Percentiles rank a stretch among this genome's conserved stretches.
phyloP scores from a whole-genome alignment of 2,797 vertebrate species.

The Enteromius fasciolatus region DNA sequence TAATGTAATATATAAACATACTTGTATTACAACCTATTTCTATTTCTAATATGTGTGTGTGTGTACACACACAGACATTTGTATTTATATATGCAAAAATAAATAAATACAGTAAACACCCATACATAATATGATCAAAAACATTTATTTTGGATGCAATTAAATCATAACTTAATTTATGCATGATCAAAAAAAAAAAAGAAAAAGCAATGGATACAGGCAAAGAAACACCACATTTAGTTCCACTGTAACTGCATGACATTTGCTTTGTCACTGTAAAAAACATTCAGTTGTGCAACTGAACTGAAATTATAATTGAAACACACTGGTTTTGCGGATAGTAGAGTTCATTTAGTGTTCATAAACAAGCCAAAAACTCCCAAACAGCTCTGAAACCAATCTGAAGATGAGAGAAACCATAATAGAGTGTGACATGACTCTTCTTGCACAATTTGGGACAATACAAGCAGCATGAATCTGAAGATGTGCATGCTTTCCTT shows the following conservation, averaged over 20 bases:
- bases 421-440: background rate
- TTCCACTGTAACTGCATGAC: background rate
- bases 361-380: background rate
- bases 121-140: too few species aligned
- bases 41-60: rapidly evolving
- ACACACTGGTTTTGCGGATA: background rate
- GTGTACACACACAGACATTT: too few species aligned
- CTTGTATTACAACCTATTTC: too few species aligned
- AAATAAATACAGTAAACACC: too few species aligned
- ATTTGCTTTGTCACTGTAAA: background rate
- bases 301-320: background rate
- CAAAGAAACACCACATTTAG: background rate
- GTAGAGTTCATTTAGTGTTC: background rate
- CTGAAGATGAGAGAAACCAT: background rate
- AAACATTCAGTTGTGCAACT: background rate
- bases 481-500: background rate
- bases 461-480: background rate
- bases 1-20: too few species aligned
- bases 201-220: background rate
- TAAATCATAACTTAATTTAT: too few species aligned
- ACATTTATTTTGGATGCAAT: too few species aligned
- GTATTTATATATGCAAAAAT: too few species aligned
- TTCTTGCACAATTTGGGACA: constrained; percentile 29
- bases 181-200: background rate
- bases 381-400: constrained; percentile 15